Evolutionary conservation across 2,888 invertebrate genomes (phyloP), one percentile per base, ranked within the genome.

Genomic region (Tuberolachnus salignus): DNA sequence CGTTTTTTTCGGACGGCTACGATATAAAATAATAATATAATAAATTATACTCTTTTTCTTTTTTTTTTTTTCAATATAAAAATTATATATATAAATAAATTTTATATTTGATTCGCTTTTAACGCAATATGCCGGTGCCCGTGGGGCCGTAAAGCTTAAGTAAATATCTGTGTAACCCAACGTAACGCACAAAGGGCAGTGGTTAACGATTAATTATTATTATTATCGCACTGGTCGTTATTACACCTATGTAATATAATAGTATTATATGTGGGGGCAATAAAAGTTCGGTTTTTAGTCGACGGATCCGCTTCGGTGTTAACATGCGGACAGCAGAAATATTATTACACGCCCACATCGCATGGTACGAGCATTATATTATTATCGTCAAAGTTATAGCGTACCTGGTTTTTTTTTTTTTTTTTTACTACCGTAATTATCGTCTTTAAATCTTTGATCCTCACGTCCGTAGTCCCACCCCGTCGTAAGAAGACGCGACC

Each of bases 171-270:
- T 61, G 72, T 72, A 57, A 16, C 44, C 21, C 16, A 42, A 21
- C 55, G 21, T 53, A 42, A 34, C 26, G 21, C 61, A 73, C 72
- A 61, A 73, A 51, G 61, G 51, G 21, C 34, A 51, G 61, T 51
- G 34, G n/a, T 23, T 44, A 73, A 73, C 61, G 61, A 73, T 73
- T 63, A 73, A 73, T 73, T 73, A 73, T 69, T 59, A 59, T 59
- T 66, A 69, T 73, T 51, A 63, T 63, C 21, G 61, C 34, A 6
- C 34, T n/a, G 34, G 51, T 61, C 26, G 59, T 59, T 49, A 49
- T 61, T 72, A 57, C 26, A 51, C 16, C 16, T 66, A 64, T n/a
- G 23, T n/a, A 26, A 59, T n/a, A 21, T 64, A 46, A 46, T 44
- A 44, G 44, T 21, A 21, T 46, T 21, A 21, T 46, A 23, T 71